Evolutionary conservation across 2,888 invertebrate genomes (phyloP).

Genomic region (Dynastes maya): DNA sequence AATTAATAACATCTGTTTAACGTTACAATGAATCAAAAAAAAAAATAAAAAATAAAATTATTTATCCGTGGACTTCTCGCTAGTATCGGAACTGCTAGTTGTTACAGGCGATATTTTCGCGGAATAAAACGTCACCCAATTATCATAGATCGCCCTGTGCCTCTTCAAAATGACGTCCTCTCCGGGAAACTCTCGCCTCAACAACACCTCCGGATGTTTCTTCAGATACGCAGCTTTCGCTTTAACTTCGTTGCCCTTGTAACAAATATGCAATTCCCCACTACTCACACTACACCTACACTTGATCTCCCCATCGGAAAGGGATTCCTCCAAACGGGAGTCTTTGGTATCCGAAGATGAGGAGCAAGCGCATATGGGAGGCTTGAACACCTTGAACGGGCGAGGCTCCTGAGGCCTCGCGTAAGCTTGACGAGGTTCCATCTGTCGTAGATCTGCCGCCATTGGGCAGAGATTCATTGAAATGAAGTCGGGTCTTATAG

Average conservation of each 20-base stretch:
- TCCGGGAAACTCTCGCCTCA: constrained; percentile 50
- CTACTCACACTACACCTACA: constrained; percentile 60
- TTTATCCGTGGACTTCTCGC: constrained; percentile 36
- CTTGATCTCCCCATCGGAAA: constrained; percentile 62
- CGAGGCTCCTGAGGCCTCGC: not conserved
- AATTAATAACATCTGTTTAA: not conserved
- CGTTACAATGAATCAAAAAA: not conserved
- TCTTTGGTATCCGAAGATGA: constrained; percentile 43
- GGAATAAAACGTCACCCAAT: constrained; percentile 64
- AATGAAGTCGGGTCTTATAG: constrained; percentile 20
- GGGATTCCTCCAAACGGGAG: constrained; percentile 50
- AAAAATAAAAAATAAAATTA: not conserved
- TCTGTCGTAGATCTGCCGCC: not conserved
- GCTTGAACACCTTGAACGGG: not conserved
- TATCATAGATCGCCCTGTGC: constrained; percentile 61
- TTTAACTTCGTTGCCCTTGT: constrained; percentile 51
- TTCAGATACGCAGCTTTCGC: constrained; percentile 51
- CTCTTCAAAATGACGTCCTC: constrained; percentile 55
- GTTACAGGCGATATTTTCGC: constrained; percentile 46
- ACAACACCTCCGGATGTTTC: constrained; percentile 53
- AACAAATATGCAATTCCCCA: constrained; percentile 64
- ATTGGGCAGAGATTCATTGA: not conserved
- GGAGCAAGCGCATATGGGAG: constrained; percentile 18
- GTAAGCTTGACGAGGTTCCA: not conserved
- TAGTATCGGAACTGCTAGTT: constrained; percentile 24